phyloP scores from a whole-genome alignment of 2,888 invertebrate species.

The Nyleta sp. region DNA sequence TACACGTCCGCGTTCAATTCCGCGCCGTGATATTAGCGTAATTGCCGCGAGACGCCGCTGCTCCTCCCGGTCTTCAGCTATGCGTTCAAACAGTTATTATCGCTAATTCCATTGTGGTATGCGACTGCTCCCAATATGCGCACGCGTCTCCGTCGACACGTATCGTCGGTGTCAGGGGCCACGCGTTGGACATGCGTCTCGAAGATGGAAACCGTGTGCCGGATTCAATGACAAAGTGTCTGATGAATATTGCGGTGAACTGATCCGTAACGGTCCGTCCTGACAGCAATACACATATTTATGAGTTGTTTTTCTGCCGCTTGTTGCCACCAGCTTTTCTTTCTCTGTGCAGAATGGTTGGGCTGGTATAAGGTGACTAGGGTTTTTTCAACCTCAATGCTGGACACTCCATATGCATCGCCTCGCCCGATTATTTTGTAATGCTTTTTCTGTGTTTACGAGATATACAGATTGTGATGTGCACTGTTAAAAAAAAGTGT shows the following conservation, averaged over 20 bases:
- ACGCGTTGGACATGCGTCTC: constrained; percentile 12
- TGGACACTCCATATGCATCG: too few relatives aligned
- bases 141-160: constrained; percentile 4
- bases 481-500: too few relatives aligned
- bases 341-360: too few relatives aligned
- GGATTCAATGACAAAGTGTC: constrained; percentile 35
- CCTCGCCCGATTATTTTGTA: too few relatives aligned
- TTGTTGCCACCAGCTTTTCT: too few relatives aligned
- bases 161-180: constrained; percentile 36
- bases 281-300: constrained; percentile 17
- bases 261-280: constrained; percentile 43
- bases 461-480: too few relatives aligned
- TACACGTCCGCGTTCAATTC: constrained; percentile 1
- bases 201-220: constrained; percentile 46
- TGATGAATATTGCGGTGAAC: constrained; percentile 35
- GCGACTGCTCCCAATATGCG: constrained; percentile 23
- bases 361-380: too few relatives aligned
- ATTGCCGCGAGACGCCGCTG: constrained; percentile 15
- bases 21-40: constrained; percentile 12
- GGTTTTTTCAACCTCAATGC: too few relatives aligned
- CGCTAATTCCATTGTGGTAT: constrained; percentile 15
- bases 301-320: constrained; percentile 8
- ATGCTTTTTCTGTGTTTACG: too few relatives aligned
- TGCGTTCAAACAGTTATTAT: constrained; percentile 21
- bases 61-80: constrained; percentile 2